Evolutionary conservation across 1,140 invertebrate genomes (phyloP).

Genomic region (Polyergus mexicanus): DNA sequence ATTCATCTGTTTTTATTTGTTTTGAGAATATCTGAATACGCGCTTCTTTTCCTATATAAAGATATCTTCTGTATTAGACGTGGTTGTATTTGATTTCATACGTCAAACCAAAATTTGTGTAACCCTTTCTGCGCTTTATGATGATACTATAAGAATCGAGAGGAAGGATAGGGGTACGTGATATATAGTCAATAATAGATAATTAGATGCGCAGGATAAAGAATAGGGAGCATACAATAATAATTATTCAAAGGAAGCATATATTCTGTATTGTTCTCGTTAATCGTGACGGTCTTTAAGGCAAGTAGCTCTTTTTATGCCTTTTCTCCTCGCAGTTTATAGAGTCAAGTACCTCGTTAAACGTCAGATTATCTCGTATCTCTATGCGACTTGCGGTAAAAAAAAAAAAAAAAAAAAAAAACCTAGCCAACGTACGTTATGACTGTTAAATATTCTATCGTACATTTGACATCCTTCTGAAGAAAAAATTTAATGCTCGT

Average conservation of each 20-base stretch:
- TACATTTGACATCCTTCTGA: background rate
- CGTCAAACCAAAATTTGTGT: too few species aligned
- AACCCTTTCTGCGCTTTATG: too few species aligned
- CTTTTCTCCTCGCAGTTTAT: conserved; percentile 12
- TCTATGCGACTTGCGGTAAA: background rate
- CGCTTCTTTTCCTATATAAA: too few species aligned
- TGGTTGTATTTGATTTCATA: too few species aligned
- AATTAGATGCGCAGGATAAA: background rate
- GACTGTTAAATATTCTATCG: conserved; percentile 3
- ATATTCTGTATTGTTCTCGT: conserved; percentile 58
- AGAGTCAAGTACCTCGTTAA: conserved; percentile 50
- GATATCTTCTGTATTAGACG: too few species aligned
- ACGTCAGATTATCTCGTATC: conserved; percentile 32
- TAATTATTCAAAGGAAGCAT: conserved; percentile 49
- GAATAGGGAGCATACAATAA: conserved; percentile 13
- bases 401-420: conserved; percentile 4
- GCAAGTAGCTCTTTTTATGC: conserved; percentile 31
- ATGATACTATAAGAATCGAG: too few species aligned
- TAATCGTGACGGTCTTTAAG: conserved; percentile 41
- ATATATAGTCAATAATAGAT: conserved; percentile 4
- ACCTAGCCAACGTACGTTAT: background rate
- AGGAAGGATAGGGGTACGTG: background rate
- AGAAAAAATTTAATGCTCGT: background rate
- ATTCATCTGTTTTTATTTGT: too few species aligned
- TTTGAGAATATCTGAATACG: background rate